A percentile compares a stretch with the other conserved stretches of the same genome.
Evolutionary conservation across 2,113 vertebrate species (phyloP).

Genomic region (Regulus satrapa): DNA sequence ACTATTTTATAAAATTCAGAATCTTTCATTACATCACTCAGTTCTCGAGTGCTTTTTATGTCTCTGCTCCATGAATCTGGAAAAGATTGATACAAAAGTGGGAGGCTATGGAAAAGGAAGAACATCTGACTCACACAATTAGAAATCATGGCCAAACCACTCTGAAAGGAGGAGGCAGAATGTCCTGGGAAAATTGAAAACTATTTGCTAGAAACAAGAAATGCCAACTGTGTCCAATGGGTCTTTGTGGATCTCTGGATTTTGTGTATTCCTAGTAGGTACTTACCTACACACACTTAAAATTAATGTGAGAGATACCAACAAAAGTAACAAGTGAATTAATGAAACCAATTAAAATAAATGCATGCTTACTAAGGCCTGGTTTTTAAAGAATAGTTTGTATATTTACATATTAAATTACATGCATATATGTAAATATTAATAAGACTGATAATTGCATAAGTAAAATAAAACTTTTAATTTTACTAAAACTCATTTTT

Average conservation of each 20-base stretch:
- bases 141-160: background rate
- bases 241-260: background rate
- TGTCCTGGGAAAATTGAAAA: slow-evolving; percentile 27
- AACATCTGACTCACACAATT: slow-evolving; percentile 49
- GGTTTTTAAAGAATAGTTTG: background rate
- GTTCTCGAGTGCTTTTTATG: background rate
- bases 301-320: background rate
- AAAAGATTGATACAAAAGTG: slow-evolving; percentile 26
- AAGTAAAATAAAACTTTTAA: background rate
- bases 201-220: background rate
- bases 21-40: background rate
- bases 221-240: background rate
- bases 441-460: background rate
- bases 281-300: background rate
- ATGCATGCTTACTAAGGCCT: background rate
- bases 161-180: slow-evolving; percentile 16
- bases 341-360: background rate
- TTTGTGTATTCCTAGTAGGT: background rate
- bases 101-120: slow-evolving; percentile 50
- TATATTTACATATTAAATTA: background rate
- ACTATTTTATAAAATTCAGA: background rate
- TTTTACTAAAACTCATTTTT: background rate
- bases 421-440: background rate
- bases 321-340: background rate
- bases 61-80: background rate